A percentile compares a stretch with the other conserved stretches of the same genome.
Conservation (phyloP, 2,888 invertebrate genomes). For the Buathra laborator region DNA sequence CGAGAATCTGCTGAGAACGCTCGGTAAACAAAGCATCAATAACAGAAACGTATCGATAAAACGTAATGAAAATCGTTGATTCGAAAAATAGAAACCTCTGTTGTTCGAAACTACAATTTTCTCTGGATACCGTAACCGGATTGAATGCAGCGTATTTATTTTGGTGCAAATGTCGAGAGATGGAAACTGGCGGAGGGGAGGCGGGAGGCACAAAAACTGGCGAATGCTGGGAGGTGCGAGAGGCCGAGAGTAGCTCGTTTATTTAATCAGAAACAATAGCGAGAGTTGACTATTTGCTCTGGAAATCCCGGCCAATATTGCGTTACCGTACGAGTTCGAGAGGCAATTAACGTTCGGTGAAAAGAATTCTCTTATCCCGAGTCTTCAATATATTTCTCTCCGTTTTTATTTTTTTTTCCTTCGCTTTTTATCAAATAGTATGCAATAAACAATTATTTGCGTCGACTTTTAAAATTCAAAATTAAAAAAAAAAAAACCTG, state of each 20-base stretch:
- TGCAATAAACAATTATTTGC: background rate
- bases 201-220: background rate
- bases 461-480: background rate
- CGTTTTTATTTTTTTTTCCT: slow-evolving; percentile 19
- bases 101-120: slow-evolving; percentile 48
- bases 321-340: slow-evolving; percentile 32
- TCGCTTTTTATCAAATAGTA: background rate
- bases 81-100: slow-evolving; percentile 43
- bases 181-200: background rate
- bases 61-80: slow-evolving; percentile 19
- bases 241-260: slow-evolving; percentile 52
- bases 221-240: background rate
- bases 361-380: slow-evolving; percentile 17
- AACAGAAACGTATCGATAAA: background rate
- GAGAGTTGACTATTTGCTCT: slow-evolving; percentile 59
- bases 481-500: background rate
- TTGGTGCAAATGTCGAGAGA: slow-evolving; percentile 33
- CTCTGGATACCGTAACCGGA: slow-evolving; percentile 36
- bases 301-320: slow-evolving; percentile 52
- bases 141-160: slow-evolving; percentile 62
- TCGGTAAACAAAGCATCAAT: background rate
- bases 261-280: slow-evolving; percentile 70
- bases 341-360: slow-evolving; percentile 58
- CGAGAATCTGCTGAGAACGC: too few species aligned
- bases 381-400: background rate